Evolutionary conservation across 2,113 vertebrate species (phyloP), one percentile per base, ranked within the genome.

Genomic region (Pseudolaguvia tuberculata): DNA sequence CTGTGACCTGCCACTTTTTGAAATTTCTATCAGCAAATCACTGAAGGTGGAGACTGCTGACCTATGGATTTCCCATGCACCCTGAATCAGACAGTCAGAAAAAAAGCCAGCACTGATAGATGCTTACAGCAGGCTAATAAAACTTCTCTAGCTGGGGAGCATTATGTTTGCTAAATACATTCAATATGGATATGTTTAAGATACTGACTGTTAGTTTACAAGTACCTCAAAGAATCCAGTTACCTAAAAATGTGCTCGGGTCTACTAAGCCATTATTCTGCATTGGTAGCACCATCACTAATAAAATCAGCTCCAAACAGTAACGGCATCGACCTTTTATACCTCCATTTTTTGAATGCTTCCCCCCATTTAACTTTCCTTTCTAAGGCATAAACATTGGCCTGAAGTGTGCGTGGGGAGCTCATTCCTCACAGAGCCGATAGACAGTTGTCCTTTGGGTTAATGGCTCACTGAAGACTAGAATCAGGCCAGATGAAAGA

Each of bases 401-500:
- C 84, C 83, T 89, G 84, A 87, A 86, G 73, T 62, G 53, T 76
- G 74, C 66, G 48, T 78, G 35, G 78, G 83, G 84, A 84, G 84
- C 89, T 91, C 87, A 92, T 92, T 90, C 90, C 89, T 92, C 91
- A 90, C 81, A 0, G 53, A 42, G 56, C 70, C 71, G 63, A 78
- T 80, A 88, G 91, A 91, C 90, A 91, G 88, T 91, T 87, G 91
- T 92, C 88, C 89, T 89, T 83, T 86, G 85, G 88, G 90, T 90
- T 91, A 91, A 91, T 91, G 88, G 88, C 89, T 84, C 87, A 85
- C 90, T 61, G 83, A 88, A 90, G 91, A 88, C 83, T 84, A 85
- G 88, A 90, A 89, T 90, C 86, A 86, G 87, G 84, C 86, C 87
- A 92, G 90, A 92, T 92, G 90, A 92, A 92, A 92, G 90, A 87